These are phyloP conservation scores for Motacilla alba DNA, from an alignment of 2,113 vertebrate species.

Conservation along the genomic window DNA sequence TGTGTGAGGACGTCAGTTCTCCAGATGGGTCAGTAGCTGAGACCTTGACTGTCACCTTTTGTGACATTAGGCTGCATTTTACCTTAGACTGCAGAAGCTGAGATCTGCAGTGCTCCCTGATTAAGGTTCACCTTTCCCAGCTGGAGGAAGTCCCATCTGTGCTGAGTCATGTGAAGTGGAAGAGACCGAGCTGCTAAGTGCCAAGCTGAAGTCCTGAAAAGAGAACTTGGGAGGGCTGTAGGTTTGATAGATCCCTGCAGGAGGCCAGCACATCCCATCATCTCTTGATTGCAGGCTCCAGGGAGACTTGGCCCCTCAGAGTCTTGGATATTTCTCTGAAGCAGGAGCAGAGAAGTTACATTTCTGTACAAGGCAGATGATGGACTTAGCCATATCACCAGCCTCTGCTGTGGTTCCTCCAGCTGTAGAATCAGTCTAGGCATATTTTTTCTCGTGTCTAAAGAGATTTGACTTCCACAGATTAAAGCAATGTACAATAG, in stretches of 20 bases:
- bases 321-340: neutral
- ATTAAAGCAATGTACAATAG: neutral
- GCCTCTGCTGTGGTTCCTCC: neutral
- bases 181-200: fast-evolving
- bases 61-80: neutral
- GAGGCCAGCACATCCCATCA: neutral
- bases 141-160: neutral
- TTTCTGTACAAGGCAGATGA: neutral
- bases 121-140: neutral
- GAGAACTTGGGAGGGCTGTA: neutral
- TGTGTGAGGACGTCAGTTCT: neutral
- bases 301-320: neutral
- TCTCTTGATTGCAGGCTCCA: neutral
- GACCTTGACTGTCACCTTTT: neutral
- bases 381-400: neutral
- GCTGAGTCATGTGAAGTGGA: neutral
- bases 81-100: slow-evolving; percentile 11
- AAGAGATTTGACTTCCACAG: neutral
- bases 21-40: neutral
- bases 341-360: neutral
- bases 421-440: neutral
- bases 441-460: neutral
- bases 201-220: neutral
- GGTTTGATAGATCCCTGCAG: neutral
- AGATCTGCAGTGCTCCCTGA: neutral